Base-by-base conservation (phyloP, 2,888 invertebrate species). In the Lissocephala sabroskyi region DNA sequence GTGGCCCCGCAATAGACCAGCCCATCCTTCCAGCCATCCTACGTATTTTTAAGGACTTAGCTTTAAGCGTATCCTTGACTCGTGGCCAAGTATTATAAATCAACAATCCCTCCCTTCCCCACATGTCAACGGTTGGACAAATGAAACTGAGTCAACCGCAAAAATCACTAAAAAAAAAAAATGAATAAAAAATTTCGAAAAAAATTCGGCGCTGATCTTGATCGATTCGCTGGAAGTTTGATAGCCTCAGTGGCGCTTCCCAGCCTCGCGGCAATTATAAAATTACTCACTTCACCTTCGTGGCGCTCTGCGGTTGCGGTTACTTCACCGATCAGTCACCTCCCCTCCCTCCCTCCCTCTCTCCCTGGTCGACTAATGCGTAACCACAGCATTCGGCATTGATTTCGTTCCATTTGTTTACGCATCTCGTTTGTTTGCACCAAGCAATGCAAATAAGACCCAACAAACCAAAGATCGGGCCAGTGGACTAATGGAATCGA, bases 1-100 rank as follows among this genome's bases (percentile, higher is more conserved):
- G 87, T 86, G 41, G 81, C 86, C 30, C 86, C 87, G 18, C 78
- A 74, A 58, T 75, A 78, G 33, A 36, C 33, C n/a, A n/a, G n/a
- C n/a, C n/a, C n/a, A n/a, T n/a, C n/a, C n/a, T n/a, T n/a, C 41
- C 33, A 44, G 18, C 3, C 35, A 45, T 30, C 56, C 44, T 41
- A 40, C 49, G 48, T 51, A 40, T 50, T 52, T 42, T 50, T 63
- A 52, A 52, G 59, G 52, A 47, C 48, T 51, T 63, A 64, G 56
- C 52, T 29, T 39, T 64, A 59, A 56, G 48, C n/a, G n/a, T n/a
- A n/a, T n/a, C n/a, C n/a, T n/a, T n/a, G n/a, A n/a, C n/a, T n/a
- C n/a, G n/a, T n/a, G n/a, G n/a, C n/a, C n/a, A n/a, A n/a, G n/a
- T n/a, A n/a, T 40, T 62, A 36, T 50, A 54, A 49, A 40, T 48